Base-by-base conservation (phyloP, 2,797 vertebrate genomes). In the Urocyon cinereoargenteus region DNA sequence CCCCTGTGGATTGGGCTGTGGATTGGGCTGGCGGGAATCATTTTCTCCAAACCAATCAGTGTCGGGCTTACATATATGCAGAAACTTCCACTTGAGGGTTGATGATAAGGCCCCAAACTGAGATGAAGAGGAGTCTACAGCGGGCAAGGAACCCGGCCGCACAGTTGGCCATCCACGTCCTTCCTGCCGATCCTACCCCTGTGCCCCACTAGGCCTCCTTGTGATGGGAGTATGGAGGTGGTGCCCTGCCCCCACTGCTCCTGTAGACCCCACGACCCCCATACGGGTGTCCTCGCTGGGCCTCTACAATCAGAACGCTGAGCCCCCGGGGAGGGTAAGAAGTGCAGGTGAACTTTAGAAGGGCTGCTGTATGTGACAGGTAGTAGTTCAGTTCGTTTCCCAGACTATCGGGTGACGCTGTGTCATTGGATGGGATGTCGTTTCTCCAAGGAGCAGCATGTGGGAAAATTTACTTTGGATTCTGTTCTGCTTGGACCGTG, bases 171-270 rank as follows among this genome's bases (percentile, higher is more conserved):
- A 14, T 1, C 0, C 19, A 0, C 26, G 15, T 7, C 26, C 31
- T 6, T 45, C 6, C 0, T 14, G 34, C 2, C 24, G 16, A 8
- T 7, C 18, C 3, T 0, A 3, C 7, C 8, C 53, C 36, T 0
- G 28, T 21, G 28, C 15, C 18, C 55, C 4, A 3, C 49, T 0
- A 1, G 28, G 18, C 61, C n/a, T 87, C 6, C 12, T 19, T 53
- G 73, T 45, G 78, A 18, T 40, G 24, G 2, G 2, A 36, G 26
- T 2, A 6, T 28, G 26, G 10, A 16, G 73, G 21, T 1, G 57
- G 87, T 0, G 1, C 10, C 15, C 11, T 9, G 24, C 4, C 15
- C 31, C 13, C 13, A 13, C 31, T 3, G 59, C 21, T 66, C 49
- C 16, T 5, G 24, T 11, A 45, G 36, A 8, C 21, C 1, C 21